phyloP scores from a whole-genome alignment of 2,797 vertebrate species.

The Babyrousa celebensis region DNA sequence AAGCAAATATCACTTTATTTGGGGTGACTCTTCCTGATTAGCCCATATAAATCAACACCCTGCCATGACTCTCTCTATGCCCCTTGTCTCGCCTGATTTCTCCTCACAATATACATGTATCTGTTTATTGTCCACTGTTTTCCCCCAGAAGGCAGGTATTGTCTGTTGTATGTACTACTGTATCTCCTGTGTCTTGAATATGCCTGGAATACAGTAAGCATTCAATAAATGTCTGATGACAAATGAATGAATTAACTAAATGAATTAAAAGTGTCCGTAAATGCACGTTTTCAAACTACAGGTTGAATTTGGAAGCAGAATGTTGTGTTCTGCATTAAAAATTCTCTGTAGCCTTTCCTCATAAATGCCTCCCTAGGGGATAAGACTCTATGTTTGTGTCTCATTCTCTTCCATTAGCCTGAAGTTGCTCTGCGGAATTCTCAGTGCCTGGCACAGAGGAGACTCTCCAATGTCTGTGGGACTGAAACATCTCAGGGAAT shows the following conservation, averaged over 20 bases:
- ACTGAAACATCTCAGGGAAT: neutral
- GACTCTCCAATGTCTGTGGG: neutral
- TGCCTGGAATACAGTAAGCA: neutral
- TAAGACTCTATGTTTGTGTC: neutral
- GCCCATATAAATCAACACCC: neutral
- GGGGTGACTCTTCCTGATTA: neutral
- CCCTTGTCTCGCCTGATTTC: conserved; percentile 1
- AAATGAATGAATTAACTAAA: neutral
- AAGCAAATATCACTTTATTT: neutral
- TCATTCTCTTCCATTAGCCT: neutral
- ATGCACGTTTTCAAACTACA: neutral
- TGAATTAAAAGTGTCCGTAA: conserved; percentile 16
- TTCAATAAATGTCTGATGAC: conserved; percentile 52
- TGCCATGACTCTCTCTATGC: neutral
- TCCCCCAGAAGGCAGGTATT: neutral
- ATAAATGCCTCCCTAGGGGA: neutral
- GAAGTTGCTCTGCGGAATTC: neutral
- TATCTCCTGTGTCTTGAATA: neutral
- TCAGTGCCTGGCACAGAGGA: neutral
- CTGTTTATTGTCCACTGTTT: neutral
- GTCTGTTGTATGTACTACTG: neutral
- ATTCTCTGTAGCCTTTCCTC: neutral
- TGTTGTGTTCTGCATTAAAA: conserved; percentile 51
- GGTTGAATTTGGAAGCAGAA: conserved; percentile 29
- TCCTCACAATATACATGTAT: neutral